phyloP scores from a whole-genome alignment of 2,888 invertebrate genomes.

The Chaitophorus viminalis region DNA sequence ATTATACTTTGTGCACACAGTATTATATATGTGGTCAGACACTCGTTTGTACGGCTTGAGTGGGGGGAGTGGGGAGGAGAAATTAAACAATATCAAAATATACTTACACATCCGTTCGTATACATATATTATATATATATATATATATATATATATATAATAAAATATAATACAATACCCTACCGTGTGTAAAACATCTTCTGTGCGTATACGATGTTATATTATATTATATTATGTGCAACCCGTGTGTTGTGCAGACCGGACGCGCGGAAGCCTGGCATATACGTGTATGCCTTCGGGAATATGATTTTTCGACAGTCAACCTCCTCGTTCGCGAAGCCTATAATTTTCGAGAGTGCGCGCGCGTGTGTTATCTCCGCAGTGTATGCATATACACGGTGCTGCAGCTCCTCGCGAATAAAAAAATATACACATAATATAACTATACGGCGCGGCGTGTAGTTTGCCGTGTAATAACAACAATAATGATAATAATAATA shows the following conservation, averaged over 20 bases:
- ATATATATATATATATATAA: no score
- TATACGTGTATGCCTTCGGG: constrained; percentile 19
- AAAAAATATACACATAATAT: not conserved
- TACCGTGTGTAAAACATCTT: constrained; percentile 1
- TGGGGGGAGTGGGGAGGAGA: no score
- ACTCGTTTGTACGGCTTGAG: not conserved
- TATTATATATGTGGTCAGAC: not conserved
- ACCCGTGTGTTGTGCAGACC: constrained; percentile 9
- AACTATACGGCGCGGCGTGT: not conserved
- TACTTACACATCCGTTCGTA: not conserved
- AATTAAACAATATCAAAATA: not conserved
- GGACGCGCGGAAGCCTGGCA: constrained; percentile 48
- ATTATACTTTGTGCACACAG: not conserved
- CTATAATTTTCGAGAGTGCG: constrained; percentile 31
- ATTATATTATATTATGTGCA: not conserved
- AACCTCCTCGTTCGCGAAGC: constrained; percentile 32
- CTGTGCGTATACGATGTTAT: not conserved
- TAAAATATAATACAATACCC: no score
- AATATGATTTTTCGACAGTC: constrained; percentile 33
- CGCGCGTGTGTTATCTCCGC: no score
- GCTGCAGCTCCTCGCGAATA: constrained; percentile 3
- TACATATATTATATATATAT: no score
- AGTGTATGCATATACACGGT: not conserved
- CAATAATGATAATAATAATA: constrained; percentile 11
- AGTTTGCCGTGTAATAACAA: not conserved